These are phyloP conservation scores for Mactra quadrangularis DNA, from an alignment of 1,140 invertebrate genomes.

Conservation along the genomic window DNA sequence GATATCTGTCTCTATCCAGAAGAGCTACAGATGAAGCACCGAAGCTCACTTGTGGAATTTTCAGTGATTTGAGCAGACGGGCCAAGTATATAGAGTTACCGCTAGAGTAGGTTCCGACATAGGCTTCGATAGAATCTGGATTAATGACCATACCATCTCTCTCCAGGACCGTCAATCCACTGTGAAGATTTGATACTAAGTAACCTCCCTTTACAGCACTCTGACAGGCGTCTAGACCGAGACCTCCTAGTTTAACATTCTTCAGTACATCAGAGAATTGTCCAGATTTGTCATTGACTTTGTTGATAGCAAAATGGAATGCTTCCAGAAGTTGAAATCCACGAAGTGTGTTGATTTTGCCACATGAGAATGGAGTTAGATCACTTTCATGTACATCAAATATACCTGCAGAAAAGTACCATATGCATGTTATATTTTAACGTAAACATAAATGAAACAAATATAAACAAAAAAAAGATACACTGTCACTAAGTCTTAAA, in stretches of 20 bases:
- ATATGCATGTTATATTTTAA: not conserved
- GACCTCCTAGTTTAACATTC: conserved; percentile 76
- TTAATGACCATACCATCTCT: conserved; percentile 67
- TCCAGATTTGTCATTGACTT: conserved; percentile 78
- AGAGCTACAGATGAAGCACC: conserved; percentile 90
- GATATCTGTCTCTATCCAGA: conserved; percentile 89
- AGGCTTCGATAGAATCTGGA: conserved; percentile 74
- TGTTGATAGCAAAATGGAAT: conserved; percentile 78
- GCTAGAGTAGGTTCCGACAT: conserved; percentile 78
- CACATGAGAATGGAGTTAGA: conserved; percentile 76
- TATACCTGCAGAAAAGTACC: conserved; percentile 77
- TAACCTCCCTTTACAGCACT: conserved; percentile 75
- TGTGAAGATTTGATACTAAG: conserved; percentile 79
- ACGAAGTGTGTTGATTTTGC: conserved; percentile 74
- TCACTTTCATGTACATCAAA: conserved; percentile 79
- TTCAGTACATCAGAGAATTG: conserved; percentile 73
- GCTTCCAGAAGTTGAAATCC: conserved; percentile 81
- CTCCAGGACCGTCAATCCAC: conserved; percentile 67
- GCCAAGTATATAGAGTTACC: conserved; percentile 77
- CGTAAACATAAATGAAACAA: not conserved
- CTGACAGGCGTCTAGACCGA: conserved; percentile 79
- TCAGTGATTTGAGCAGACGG: conserved; percentile 85
- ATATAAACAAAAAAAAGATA: too few species aligned
- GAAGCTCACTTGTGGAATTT: conserved; percentile 92
- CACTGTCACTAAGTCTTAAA: too few species aligned